phyloP scores from a whole-genome alignment of 2,113 vertebrate genomes.

The Nanorana parkeri region DNA sequence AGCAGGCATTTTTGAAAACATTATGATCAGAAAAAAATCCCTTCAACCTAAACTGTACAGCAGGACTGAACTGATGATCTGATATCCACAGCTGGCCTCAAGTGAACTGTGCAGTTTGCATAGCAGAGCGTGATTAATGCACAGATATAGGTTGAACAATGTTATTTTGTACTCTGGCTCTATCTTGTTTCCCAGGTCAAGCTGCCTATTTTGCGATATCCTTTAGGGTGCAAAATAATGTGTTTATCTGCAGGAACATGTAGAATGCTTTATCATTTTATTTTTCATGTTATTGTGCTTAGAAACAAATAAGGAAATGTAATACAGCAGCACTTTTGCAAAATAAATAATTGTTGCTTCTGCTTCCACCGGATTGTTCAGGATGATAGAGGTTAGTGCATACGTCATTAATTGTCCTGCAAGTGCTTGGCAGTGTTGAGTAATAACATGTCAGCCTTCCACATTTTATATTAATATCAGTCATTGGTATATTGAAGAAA shows the following conservation, averaged over 20 bases:
- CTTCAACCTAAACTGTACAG: constrained; percentile 42
- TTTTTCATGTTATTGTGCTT: not conserved
- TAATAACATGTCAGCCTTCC: too few species aligned
- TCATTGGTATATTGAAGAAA: too few species aligned
- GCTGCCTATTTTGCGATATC: constrained; percentile 17
- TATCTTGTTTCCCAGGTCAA: constrained; percentile 45
- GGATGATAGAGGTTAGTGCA: too few species aligned
- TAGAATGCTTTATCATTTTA: not conserved
- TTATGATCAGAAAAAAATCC: constrained; percentile 50
- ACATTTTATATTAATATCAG: too few species aligned
- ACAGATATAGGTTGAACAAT: constrained; percentile 53
- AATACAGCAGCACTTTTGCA: too few species aligned
- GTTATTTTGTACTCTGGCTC: constrained; percentile 30
- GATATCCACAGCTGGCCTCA: constrained; percentile 54
- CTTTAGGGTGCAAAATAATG: constrained; percentile 20
- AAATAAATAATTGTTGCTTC: too few species aligned
- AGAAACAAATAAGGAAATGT: not conserved
- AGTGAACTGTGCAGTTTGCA: constrained; percentile 54
- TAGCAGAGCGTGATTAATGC: constrained; percentile 52
- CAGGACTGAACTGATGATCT: constrained; percentile 41
- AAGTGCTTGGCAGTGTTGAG: too few species aligned
- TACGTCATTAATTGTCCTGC: too few species aligned
- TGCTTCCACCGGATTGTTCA: too few species aligned
- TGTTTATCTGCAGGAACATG: not conserved
- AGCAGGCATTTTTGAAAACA: constrained; percentile 51